Conservation (phyloP, 2,888 invertebrate species). For the Trichopria drosophilae region DNA sequence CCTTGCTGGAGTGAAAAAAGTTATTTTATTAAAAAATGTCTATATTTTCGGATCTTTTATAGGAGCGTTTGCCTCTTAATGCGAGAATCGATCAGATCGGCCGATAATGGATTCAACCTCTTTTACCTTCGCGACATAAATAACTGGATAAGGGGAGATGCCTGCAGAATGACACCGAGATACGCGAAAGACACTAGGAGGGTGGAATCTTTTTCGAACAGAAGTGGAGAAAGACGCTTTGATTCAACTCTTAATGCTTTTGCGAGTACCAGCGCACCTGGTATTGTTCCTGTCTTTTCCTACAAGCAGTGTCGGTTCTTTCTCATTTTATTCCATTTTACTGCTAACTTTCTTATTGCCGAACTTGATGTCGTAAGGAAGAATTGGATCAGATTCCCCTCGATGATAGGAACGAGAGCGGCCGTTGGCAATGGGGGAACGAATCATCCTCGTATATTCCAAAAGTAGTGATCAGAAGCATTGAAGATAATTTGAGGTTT, state of each 20-base stretch:
- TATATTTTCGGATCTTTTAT: too few relatives aligned
- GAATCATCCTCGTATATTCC: too few relatives aligned
- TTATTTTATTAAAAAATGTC: too few relatives aligned
- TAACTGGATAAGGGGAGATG: slow-evolving; percentile 48
- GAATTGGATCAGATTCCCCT: slow-evolving; percentile 45
- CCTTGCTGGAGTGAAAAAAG: too few relatives aligned
- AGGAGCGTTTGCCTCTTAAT: too few relatives aligned
- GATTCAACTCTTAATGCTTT: slow-evolving; percentile 52
- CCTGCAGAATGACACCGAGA: slow-evolving; percentile 30
- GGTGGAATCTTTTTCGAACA: too few relatives aligned
- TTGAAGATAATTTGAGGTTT: too few relatives aligned
- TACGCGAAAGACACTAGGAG: slow-evolving; percentile 27
- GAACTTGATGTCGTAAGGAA: slow-evolving; percentile 50
- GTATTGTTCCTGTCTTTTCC: slow-evolving; percentile 24
- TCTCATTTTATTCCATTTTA: slow-evolving; percentile 28
- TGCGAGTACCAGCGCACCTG: slow-evolving; percentile 42
- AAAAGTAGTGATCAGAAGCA: too few relatives aligned
- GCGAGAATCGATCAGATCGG: slow-evolving; percentile 36
- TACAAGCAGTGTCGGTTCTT: slow-evolving; percentile 23
- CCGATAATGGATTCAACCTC: slow-evolving; percentile 31
- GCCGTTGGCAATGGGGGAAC: too few relatives aligned
- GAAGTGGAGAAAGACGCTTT: slow-evolving; percentile 32
- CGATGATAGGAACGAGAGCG: too few relatives aligned
- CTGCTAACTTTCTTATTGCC: slow-evolving; percentile 54
- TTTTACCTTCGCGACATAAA: slow-evolving; percentile 43